Evolutionary conservation across 2,888 invertebrate genomes (phyloP), one percentile per base, ranked within the genome.

Genomic region (Polymixis flavicincta): DNA sequence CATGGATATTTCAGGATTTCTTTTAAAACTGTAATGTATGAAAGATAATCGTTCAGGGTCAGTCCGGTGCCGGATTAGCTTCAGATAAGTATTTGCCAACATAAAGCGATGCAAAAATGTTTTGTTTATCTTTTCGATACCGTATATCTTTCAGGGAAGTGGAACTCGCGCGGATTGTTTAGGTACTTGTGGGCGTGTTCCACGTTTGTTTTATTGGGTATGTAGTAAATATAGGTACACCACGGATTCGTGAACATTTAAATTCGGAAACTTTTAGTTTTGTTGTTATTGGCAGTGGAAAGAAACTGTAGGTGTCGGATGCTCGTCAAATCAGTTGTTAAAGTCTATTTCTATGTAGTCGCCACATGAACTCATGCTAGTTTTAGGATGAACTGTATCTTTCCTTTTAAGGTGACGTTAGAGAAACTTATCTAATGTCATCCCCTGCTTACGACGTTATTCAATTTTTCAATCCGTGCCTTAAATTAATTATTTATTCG

Each of bases 101-200:
- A 71, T 63, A 72, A 74, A 74, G 65, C 60, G 55, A 71, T 71
- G 81, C 57, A 81, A 81, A 84, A 74, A 71, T 81, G 55, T 84
- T 68, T 65, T 83, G 75, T 76, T 76, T 83, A 84, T 84, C 71
- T 81, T 55, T 59, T 42, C 69, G 57, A 84, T 84, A 84, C 25
- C 54, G 69, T 83, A 48, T 82, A 81, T 83, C 85, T 77, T 77
- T 73, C 82, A 63, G 77, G 71, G 73, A 74, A 84, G 77, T 83
- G 74, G 65, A 70, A 84, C 68, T 71, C n/a, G 48, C 59, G 37
- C 25, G 61, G 45, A 54, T 69, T 82, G 57, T 71, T 67, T 71
- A n/a, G n/a, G n/a, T n/a, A 73, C 28, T 45, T 54, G 70, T 71
- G 73, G 82, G 69, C 69, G 67, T 73, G 73, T 77, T 64, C 61